Evolutionary conservation across 2,888 invertebrate genomes (phyloP).

Genomic region (Nesidiocoris tenuis): DNA sequence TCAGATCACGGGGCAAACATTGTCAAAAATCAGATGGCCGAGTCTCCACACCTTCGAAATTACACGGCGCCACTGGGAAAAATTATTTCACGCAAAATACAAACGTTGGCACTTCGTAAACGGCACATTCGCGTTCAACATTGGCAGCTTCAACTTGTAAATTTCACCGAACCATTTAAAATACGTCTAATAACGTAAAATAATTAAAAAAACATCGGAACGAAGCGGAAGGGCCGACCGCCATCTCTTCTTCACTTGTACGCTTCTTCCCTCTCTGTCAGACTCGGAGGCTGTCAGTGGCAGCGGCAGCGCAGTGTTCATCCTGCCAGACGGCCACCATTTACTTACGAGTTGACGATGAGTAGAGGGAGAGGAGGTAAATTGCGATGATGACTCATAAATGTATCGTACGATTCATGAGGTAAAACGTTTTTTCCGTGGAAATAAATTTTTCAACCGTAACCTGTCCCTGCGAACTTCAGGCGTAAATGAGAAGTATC

Average conservation of each 20-base stretch:
- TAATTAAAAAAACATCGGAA: slow-evolving; percentile 26
- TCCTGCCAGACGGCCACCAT: background rate
- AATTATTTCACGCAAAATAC: background rate
- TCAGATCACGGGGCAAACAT: background rate
- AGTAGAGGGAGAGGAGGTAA: background rate
- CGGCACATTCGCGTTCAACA: background rate
- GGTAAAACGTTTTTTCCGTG: too few relatives aligned
- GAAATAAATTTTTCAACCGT: too few relatives aligned
- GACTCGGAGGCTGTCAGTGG: background rate
- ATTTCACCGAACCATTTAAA: background rate
- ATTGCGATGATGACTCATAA: background rate
- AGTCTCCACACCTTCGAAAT: background rate
- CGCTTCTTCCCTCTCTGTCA: background rate
- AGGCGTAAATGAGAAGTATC: too few relatives aligned
- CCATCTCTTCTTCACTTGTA: slow-evolving; percentile 27
- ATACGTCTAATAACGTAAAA: slow-evolving; percentile 8
- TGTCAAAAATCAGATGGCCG: slow-evolving; percentile 22
- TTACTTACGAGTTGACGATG: background rate
- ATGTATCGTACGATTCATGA: too few relatives aligned
- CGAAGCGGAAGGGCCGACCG: slow-evolving; percentile 37
- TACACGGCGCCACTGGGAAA: background rate
- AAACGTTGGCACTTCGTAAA: background rate
- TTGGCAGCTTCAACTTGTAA: background rate
- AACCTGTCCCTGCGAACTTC: too few relatives aligned
- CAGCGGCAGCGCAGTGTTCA: background rate